Conservation (phyloP, 2,888 invertebrate genomes). For the Sympetrum striolatum region DNA sequence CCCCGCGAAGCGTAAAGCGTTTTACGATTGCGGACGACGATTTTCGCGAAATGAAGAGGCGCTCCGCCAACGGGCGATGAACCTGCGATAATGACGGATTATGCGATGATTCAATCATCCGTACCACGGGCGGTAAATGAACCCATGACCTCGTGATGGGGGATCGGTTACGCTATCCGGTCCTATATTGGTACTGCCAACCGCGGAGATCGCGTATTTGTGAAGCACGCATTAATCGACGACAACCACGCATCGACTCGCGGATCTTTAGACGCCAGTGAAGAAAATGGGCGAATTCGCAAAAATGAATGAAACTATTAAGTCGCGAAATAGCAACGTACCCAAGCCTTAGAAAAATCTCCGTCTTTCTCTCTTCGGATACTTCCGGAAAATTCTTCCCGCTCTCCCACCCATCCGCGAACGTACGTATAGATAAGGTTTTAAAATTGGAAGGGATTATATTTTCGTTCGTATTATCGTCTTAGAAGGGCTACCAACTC, state of each 20-base stretch:
- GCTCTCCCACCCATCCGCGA: neutral
- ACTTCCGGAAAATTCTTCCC: neutral
- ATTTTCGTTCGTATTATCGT: neutral
- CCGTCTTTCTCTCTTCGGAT: neutral
- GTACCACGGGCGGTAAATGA: constrained; percentile 3
- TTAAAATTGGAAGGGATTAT: neutral
- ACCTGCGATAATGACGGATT: constrained; percentile 11
- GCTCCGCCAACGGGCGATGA: neutral
- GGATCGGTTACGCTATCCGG: neutral
- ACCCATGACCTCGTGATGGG: neutral
- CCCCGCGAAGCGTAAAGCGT: neutral
- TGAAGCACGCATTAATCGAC: neutral
- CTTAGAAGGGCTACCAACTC: constrained; percentile 20
- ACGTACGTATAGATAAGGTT: neutral
- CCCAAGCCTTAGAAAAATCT: neutral
- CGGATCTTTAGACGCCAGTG: no score
- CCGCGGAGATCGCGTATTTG: neutral
- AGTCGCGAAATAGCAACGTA: neutral
- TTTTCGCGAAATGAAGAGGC: neutral
- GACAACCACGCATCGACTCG: neutral
- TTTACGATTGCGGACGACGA: neutral
- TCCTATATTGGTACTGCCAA: neutral
- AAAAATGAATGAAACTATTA: neutral
- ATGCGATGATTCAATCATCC: constrained; percentile 5
- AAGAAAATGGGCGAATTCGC: neutral